Evolutionary conservation across 2,797 vertebrate species (phyloP), one percentile per base, ranked within the genome.

Genomic region (Myiotriccus ornatus): DNA sequence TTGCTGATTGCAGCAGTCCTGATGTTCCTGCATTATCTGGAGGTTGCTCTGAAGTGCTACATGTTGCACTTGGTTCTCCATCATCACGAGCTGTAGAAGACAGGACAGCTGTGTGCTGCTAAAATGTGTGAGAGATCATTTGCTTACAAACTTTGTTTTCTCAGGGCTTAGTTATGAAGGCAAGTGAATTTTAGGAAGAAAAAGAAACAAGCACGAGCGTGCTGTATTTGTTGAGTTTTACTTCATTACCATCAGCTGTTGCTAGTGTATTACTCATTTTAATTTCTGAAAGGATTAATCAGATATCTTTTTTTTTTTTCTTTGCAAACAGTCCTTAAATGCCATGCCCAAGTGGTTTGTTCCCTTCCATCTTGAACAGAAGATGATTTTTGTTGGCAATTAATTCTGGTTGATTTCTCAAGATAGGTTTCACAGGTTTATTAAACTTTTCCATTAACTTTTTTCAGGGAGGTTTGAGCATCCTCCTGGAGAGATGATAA

Each of bases 371-470:
- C 67, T 65, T 68, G 43, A 90, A 28, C 24, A 79, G 28, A 89
- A 62, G 35, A 39, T 39, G 4, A 22, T 73, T 80, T 84, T 53
- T 28, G 73, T 53, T 87, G 34, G 30, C 35, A 62, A 56, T 92
- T 87, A 84, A 56, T 94, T 87, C 47, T 25, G 84, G 37, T 19
- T 74, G 55, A 30, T 85, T 63, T 85, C 71, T 95, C 32, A 56
- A 79, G 71, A 67, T 12, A 73, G 46, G 57, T 79, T 87, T 89
- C 47, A 32, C 19, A 67, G 56, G 24, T 74, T 92, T 92, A 67
- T 83, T 83, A 52, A 90, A 82, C 53, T 90, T 89, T 41, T 68
- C 75, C 30, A 84, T 89, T 82, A 69, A 62, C 50, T 79, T 67
- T 82, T 91, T 59, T 95, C 37, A n/a, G 65, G 47, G 43, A 75